Evolutionary conservation across 2,797 vertebrate species (phyloP), one percentile per base, ranked within the genome.

Genomic region (Acropternis orthonyx): DNA sequence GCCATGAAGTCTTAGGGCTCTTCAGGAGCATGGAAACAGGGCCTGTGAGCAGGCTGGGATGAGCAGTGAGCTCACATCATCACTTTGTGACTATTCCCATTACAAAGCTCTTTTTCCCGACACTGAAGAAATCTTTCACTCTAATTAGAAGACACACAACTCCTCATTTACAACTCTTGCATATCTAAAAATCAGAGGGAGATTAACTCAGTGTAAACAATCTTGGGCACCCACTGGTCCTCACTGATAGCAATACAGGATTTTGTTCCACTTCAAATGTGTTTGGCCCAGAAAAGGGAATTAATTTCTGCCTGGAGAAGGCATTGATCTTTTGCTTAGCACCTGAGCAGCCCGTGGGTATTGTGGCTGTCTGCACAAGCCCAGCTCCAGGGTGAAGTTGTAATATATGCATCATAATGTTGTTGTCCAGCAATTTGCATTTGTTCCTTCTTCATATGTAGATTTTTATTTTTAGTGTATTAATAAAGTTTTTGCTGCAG

Each of bases 171-270:
- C 63, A 93, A 16, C 67, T 66, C 37, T 59, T 30, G 37, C 1
- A 0, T 58, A 26, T 17, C 6, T 34, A 62, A 86, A 86, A 94
- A 93, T 46, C 55, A 16, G 85, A 87, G 61, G 48, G 3, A 32
- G 77, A 73, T 90, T 67, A 96, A 55, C 58, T 89, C 72, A 19
- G 15, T 39, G 76, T 82, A 87, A 96, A 93, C 77, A 86, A 85
- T 94, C 65, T 58, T 74, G 77, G 77, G 28, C 92, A 89, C 15
- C 21, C 2, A 6, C 24, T n/a, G 69, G 68, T 65, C 24, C 52
- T 75, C 30, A 21, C 73, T n/a, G 28, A 43, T 4, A 61, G 63
- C 26, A 59, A 36, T 36, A 5, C 16, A 41, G 58, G 54, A 26
- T 66, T 93, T 92, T 39, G 12, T 52, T 76, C 85, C 81, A 37